Base-by-base conservation (phyloP, 2,888 invertebrate genomes). In the Scaptomyza flava region DNA sequence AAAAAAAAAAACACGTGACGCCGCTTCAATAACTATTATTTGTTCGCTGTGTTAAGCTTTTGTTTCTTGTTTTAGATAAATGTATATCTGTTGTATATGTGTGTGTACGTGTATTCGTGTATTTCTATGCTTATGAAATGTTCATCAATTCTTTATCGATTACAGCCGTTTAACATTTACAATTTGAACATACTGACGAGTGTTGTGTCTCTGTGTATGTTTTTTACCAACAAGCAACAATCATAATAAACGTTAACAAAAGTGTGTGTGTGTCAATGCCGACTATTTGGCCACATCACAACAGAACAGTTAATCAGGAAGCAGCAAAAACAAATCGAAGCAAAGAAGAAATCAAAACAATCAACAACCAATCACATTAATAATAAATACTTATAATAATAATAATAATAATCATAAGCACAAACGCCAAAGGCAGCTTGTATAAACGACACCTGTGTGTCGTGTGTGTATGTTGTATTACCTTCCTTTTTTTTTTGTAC, bases 201-300 rank as follows among this genome's bases (percentile, higher is more conserved):
- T 78, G 57, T 73, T 67, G 75, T 64, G 68, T 79, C 76, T 71
- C 70, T 71, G 78, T 76, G 76, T 66, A 46, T 66, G 48, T 68
- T 57, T 60, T 58, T 63, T 47, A 69, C 53, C 60, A 54, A 47
- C 47, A 17, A 41, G 4, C 41, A 38, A 38, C 14, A 31, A 47
- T 7, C 14, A 47, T 11, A 47, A 47, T 3, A 23, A 43, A 23
- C 23, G 4, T 23, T 23, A 23, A 23, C 2, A 23, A 23, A 23
- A 2, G 17, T 9, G 41, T 41, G 52, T 54, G 60, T 66, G 65
- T 52, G 58, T 69, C 54, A 66, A 36, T 23, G 36, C 9, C 52
- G 23, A 62, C 46, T 6, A 14, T 52, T 54, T 57, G 52, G 61
- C 51, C 47, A 52, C 20, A 34, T 20, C 58, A 42, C 52, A 46